Conservation (phyloP, 2,113 vertebrate genomes). For the Thunnus maccoyii region DNA sequence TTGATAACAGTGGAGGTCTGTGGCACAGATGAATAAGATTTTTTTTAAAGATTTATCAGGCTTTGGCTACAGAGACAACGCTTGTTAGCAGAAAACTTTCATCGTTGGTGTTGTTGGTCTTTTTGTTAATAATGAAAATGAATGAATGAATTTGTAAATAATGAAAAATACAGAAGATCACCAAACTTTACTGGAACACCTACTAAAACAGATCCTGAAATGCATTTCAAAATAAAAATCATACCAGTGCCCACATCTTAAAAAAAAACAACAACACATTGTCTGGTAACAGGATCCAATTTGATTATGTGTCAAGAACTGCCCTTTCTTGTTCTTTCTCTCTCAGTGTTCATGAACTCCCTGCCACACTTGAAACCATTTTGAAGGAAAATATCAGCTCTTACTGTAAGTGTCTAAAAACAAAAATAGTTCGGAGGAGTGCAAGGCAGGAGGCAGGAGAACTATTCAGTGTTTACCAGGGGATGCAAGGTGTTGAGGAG, state of each 20-base stretch:
- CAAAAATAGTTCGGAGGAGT: slow-evolving; percentile 41
- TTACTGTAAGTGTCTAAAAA: slow-evolving; percentile 39
- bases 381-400: slow-evolving; percentile 52
- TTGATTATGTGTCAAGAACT: slow-evolving; percentile 18
- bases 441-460: slow-evolving; percentile 30
- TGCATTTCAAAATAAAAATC: slow-evolving; percentile 7
- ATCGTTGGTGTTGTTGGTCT: not conserved
- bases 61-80: not conserved
- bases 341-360: slow-evolving; percentile 10
- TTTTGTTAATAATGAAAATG: not conserved
- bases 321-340: slow-evolving; percentile 4
- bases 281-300: not conserved
- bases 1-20: not conserved
- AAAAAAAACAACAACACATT: not conserved
- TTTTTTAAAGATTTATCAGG: not conserved
- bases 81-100: not conserved
- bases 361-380: slow-evolving; percentile 19
- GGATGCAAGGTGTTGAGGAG: slow-evolving; percentile 56
- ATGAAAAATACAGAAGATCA: not conserved
- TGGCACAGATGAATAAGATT: not conserved
- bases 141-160: no score
- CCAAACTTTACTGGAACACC: not conserved
- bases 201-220: not conserved
- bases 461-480: slow-evolving; percentile 41
- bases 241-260: not conserved